Evolutionary conservation across 2,888 invertebrate species (phyloP).

Genomic region (Apodemia mormo): DNA sequence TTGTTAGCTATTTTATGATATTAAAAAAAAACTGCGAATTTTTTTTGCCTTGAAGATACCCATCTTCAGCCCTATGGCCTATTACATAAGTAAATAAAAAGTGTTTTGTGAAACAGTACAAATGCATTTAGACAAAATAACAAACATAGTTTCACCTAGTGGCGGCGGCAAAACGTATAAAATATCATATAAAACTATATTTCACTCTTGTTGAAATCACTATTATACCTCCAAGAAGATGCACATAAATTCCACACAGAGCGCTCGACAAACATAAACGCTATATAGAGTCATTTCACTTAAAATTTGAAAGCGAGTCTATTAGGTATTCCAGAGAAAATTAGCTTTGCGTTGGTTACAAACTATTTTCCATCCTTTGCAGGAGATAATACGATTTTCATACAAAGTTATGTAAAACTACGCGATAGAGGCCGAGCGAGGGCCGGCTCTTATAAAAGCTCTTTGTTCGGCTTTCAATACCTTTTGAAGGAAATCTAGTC

Average conservation of each 20-base stretch:
- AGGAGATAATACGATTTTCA: slow-evolving; percentile 55
- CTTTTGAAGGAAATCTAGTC: slow-evolving; percentile 18
- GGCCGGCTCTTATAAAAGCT: slow-evolving; percentile 7
- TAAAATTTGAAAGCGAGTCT: slow-evolving; percentile 16
- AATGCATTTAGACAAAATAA: no score
- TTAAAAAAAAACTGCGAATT: no score
- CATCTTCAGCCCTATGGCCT: no score
- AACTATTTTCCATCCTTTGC: slow-evolving; percentile 19
- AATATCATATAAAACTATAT: no score
- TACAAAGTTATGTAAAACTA: slow-evolving; percentile 59
- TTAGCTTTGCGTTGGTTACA: slow-evolving; percentile 18
- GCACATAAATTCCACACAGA: background rate
- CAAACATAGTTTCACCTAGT: no score
- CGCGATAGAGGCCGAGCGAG: slow-evolving; percentile 36
- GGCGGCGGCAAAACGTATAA: no score
- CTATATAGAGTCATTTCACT: slow-evolving; percentile 6
- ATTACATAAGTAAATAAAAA: no score
- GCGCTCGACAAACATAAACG: background rate
- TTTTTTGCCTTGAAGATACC: no score
- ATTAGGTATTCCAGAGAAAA: slow-evolving; percentile 7
- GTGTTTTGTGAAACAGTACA: no score
- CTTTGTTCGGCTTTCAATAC: slow-evolving; percentile 15
- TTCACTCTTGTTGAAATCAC: background rate
- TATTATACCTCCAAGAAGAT: background rate
- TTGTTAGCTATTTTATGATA: no score